Percentiles rank a stretch among this genome's conserved stretches.
These are phyloP conservation scores for Bombus superbus DNA, from an alignment of 1,140 invertebrate species.

Conservation along the genomic window DNA sequence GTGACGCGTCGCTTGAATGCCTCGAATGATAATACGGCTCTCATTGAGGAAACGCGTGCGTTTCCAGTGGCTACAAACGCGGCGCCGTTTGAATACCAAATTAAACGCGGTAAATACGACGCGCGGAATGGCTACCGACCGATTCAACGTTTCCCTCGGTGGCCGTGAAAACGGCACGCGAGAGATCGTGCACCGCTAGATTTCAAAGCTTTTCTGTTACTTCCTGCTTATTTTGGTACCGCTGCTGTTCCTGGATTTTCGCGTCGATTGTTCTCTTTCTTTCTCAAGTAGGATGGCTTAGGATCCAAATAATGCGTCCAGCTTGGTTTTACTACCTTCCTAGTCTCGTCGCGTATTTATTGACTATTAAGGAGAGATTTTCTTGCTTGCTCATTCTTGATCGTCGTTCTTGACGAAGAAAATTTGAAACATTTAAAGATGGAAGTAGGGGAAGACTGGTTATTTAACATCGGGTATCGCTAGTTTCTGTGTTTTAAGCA, in stretches of 20 bases:
- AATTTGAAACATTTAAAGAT: no score
- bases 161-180: slow-evolving; percentile 4
- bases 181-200: not conserved
- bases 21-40: slow-evolving; percentile 39
- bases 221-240: not conserved
- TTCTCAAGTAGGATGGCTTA: not conserved
- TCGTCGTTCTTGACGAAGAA: not conserved
- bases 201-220: not conserved
- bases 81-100: slow-evolving; percentile 29
- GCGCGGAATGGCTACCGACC: not conserved
- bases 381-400: no score
- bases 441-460: no score
- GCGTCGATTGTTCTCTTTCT: not conserved
- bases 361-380: no score
- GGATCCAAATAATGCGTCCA: not conserved
- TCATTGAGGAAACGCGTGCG: slow-evolving; percentile 15
- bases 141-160: slow-evolving; percentile 3
- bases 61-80: slow-evolving; percentile 1
- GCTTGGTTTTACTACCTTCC: not conserved
- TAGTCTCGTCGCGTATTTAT: not conserved
- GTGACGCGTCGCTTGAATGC: slow-evolving; percentile 38
- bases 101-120: slow-evolving; percentile 26
- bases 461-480: no score
- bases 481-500: not conserved
- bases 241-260: not conserved